A percentile compares a stretch with the other conserved stretches of the same genome.
phyloP scores from a whole-genome alignment of 2,113 vertebrate species.

The Protobothrops flavoviridis region DNA sequence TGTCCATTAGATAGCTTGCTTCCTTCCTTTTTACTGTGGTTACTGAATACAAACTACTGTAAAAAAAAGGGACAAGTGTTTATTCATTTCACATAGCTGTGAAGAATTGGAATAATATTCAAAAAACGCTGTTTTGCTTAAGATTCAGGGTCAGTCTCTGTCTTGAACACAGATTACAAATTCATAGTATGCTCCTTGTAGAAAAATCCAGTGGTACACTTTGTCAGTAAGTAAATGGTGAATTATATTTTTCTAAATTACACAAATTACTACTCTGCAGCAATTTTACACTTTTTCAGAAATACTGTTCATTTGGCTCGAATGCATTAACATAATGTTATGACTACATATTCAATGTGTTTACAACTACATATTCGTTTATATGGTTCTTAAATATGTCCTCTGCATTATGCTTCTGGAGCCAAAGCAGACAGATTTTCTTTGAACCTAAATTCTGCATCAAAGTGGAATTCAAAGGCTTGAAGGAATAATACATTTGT shows the following conservation, averaged over 20 bases:
- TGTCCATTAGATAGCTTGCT: slow-evolving; percentile 7
- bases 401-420: background rate
- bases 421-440: background rate
- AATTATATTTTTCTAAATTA: background rate
- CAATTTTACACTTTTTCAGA: slow-evolving; percentile 21
- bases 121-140: slow-evolving; percentile 4
- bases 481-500: background rate
- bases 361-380: background rate
- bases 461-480: background rate
- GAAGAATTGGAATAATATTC: slow-evolving; percentile 24
- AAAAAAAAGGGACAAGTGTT: slow-evolving; percentile 31
- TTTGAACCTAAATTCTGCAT: background rate
- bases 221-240: background rate
- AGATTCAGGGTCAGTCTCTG: slow-evolving; percentile 5
- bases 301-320: slow-evolving; percentile 1
- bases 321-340: background rate
- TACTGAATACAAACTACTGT: background rate
- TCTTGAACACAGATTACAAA: slow-evolving; percentile 23
- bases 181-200: background rate
- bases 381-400: background rate
- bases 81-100: slow-evolving; percentile 22
- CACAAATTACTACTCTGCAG: slow-evolving; percentile 26
- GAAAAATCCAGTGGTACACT: background rate
- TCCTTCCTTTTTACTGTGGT: background rate
- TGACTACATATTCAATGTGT: background rate